Conservation (phyloP, 2,888 invertebrate species). For the Tiphia femorata region DNA sequence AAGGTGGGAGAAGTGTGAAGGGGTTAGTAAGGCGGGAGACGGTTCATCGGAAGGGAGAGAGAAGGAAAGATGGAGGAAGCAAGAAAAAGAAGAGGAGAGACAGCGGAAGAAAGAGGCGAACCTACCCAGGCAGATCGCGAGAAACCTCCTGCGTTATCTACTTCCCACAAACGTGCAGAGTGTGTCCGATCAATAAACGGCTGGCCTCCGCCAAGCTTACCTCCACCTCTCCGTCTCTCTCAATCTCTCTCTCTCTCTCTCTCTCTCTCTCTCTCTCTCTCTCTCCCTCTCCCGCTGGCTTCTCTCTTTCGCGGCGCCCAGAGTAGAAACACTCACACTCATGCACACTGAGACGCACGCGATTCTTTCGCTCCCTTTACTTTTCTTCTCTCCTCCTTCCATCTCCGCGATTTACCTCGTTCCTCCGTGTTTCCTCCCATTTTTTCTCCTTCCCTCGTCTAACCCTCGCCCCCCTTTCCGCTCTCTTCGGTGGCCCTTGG, state of each 20-base stretch:
- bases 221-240: neutral
- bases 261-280: neutral
- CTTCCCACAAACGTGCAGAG: slow-evolving; percentile 44
- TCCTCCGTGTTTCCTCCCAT: too few species aligned
- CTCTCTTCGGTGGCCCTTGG: too few species aligned
- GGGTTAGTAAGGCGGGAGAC: neutral
- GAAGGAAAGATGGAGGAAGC: neutral
- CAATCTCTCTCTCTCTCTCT: neutral
- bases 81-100: neutral
- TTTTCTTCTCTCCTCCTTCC: too few species aligned
- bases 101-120: too few species aligned
- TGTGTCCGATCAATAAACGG: slow-evolving; percentile 51
- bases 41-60: neutral
- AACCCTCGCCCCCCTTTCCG: too few species aligned
- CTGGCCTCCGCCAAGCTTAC: too few species aligned
- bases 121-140: slow-evolving; percentile 31
- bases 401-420: too few species aligned
- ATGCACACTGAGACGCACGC: too few species aligned
- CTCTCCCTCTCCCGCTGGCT: neutral
- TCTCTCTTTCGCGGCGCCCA: slow-evolving; percentile 1
- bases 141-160: slow-evolving; percentile 42
- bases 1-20: neutral
- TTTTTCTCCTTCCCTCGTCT: too few species aligned
- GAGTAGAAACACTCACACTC: too few species aligned
- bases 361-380: too few species aligned